Percentiles rank a stretch among this genome's conserved stretches.
Evolutionary conservation across 2,797 vertebrate species (phyloP).

Genomic region (Channallabes apus): DNA sequence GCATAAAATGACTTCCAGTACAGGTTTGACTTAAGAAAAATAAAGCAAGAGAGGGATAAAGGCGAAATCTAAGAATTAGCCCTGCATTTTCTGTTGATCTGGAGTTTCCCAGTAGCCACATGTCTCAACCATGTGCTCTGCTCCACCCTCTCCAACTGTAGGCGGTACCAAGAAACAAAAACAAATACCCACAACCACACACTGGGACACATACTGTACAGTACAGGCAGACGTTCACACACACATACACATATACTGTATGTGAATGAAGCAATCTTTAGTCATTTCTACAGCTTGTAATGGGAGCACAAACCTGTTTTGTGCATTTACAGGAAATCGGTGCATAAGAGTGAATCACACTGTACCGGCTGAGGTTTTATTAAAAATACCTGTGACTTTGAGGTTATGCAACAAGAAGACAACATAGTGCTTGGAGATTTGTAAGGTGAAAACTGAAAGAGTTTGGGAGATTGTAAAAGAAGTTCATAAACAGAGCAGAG

Average conservation of each 20-base stretch:
- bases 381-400: background rate
- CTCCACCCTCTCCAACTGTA: constrained; percentile 31
- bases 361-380: background rate
- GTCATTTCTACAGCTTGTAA: constrained; percentile 7
- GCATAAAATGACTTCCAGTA: constrained; percentile 38
- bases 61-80: background rate
- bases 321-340: background rate
- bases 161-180: constrained; percentile 28
- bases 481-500: background rate
- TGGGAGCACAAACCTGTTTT: background rate
- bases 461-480: background rate
- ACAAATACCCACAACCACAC: constrained; percentile 26
- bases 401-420: background rate
- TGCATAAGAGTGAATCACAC: background rate
- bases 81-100: background rate
- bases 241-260: background rate
- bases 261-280: background rate
- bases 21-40: constrained; percentile 8
- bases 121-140: constrained; percentile 5
- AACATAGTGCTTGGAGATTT: background rate
- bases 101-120: constrained; percentile 46
- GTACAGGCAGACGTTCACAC: background rate
- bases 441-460: background rate
- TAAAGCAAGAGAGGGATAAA: constrained; percentile 13
- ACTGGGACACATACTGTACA: background rate